Conservation (phyloP, 2,888 invertebrate species). For the Drosophila cognata region DNA sequence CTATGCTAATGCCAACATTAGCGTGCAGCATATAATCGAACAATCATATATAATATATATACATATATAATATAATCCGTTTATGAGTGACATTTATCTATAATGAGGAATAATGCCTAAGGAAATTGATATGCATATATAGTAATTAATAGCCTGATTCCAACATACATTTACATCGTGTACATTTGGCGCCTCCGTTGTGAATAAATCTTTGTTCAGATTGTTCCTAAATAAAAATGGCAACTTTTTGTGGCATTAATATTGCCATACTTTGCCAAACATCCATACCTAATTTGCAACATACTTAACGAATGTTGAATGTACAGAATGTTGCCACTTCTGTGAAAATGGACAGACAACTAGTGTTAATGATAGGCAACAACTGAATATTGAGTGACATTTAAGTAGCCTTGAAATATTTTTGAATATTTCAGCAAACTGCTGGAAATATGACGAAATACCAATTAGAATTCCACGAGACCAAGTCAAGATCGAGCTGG, state of each 20-base stretch:
- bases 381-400: background rate
- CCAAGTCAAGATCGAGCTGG: background rate
- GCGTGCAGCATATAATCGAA: background rate
- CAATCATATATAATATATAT: background rate
- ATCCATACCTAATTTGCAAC: background rate
- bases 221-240: background rate
- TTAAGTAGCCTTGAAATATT: background rate
- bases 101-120: background rate
- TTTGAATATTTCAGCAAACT: background rate
- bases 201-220: background rate
- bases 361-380: background rate
- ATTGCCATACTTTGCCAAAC: background rate
- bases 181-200: no score
- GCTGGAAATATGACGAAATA: background rate
- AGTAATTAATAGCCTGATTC: background rate
- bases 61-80: background rate
- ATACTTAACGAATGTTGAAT: background rate
- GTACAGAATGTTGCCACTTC: background rate
- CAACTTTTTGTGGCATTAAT: background rate
- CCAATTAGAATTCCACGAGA: conserved; percentile 1
- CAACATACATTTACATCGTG: background rate
- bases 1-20: conserved; percentile 9
- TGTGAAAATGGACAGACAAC: background rate
- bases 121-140: background rate
- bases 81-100: background rate